These are phyloP conservation scores for Phania funesta DNA, from an alignment of 2,888 invertebrate species.

Conservation along the genomic window DNA sequence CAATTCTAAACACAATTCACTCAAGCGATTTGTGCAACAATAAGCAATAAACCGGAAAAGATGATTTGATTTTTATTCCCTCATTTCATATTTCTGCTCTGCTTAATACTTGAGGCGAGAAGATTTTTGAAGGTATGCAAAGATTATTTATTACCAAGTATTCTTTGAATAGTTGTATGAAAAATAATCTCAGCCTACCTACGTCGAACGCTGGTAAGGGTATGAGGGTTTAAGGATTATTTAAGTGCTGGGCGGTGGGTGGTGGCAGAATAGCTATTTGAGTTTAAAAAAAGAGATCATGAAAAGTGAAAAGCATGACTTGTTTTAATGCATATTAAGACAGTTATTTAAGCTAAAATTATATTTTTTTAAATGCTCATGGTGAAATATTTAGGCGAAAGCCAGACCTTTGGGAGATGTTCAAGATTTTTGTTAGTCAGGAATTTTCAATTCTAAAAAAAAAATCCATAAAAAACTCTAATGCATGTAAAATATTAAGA, in stretches of 20 bases:
- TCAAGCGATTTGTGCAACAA: slow-evolving; percentile 76
- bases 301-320: neutral
- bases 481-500: too few relatives aligned
- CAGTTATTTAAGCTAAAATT: slow-evolving; percentile 24
- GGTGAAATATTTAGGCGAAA: too few relatives aligned
- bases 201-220: slow-evolving; percentile 3
- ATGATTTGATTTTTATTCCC: slow-evolving; percentile 73
- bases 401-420: too few relatives aligned
- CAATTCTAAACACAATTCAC: slow-evolving; percentile 44
- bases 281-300: slow-evolving; percentile 3
- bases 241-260: neutral
- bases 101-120: slow-evolving; percentile 39
- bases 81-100: slow-evolving; percentile 3
- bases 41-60: slow-evolving; percentile 78
- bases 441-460: too few relatives aligned
- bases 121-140: slow-evolving; percentile 28
- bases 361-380: neutral
- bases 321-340: slow-evolving; percentile 52
- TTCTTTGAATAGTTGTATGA: neutral
- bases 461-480: too few relatives aligned
- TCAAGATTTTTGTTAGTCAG: too few relatives aligned
- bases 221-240: neutral
- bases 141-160: slow-evolving; percentile 12
- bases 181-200: neutral
- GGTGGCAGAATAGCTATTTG: slow-evolving; percentile 1